Percentiles rank a stretch among this genome's conserved stretches.
Evolutionary conservation across 2,797 vertebrate species (phyloP).

Genomic region (Chanos chanos): DNA sequence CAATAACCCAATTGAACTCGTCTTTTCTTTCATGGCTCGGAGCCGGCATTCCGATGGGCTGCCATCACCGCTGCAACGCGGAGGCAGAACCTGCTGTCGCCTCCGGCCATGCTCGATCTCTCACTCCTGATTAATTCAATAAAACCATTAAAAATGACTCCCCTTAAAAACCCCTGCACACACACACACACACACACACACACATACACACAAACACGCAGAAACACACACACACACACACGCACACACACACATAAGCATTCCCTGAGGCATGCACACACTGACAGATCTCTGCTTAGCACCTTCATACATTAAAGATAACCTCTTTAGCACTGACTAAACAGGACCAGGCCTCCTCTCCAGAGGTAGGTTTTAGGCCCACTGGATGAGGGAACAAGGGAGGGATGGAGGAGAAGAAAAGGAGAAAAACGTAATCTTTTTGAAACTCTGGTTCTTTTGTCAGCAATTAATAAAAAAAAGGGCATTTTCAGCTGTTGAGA

Average conservation of each 20-base stretch:
- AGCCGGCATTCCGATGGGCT: slow-evolving; percentile 56
- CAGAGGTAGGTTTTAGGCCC: slow-evolving; percentile 22
- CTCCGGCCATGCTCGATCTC: slow-evolving; percentile 57
- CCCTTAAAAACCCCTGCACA: slow-evolving; percentile 26
- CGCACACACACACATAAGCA: slow-evolving; percentile 14
- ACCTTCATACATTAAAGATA: slow-evolving; percentile 62
- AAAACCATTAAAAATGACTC: slow-evolving; percentile 61
- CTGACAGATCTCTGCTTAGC: slow-evolving; percentile 65
- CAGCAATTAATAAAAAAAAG: slow-evolving; percentile 23
- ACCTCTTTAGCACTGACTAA: slow-evolving; percentile 53
- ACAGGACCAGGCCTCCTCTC: slow-evolving; percentile 45
- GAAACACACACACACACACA: background rate
- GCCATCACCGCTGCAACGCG: slow-evolving; percentile 44
- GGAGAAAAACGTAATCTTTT: slow-evolving; percentile 54
- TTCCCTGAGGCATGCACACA: slow-evolving; percentile 38
- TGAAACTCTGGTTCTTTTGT: slow-evolving; percentile 49
- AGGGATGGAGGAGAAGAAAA: slow-evolving; percentile 14
- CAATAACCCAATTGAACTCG: slow-evolving; percentile 67
- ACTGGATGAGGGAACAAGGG: background rate
- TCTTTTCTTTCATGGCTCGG: slow-evolving; percentile 65
- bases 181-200: slow-evolving; percentile 2
- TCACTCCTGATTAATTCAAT: slow-evolving; percentile 70
- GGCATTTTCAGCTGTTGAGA: slow-evolving; percentile 46
- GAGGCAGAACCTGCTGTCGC: slow-evolving; percentile 39
- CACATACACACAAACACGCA: background rate